phyloP scores from a whole-genome alignment of 2,113 vertebrate genomes.

The Sprattus sprattus region DNA sequence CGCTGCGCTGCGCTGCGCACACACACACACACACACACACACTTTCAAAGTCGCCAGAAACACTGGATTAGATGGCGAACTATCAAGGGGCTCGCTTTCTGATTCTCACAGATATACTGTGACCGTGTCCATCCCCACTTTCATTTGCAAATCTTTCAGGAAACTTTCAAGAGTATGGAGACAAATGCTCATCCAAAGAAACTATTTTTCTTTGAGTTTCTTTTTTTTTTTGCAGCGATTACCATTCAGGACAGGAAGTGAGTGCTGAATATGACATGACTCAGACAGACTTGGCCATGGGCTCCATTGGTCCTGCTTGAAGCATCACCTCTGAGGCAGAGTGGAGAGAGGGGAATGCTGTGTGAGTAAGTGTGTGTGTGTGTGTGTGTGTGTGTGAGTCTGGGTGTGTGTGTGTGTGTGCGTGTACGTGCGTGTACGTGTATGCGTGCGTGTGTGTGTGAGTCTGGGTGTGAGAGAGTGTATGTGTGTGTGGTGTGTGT shows the following conservation, averaged over 20 bases:
- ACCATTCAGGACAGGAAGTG: neutral
- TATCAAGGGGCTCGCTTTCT: neutral
- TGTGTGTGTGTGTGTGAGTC: neutral
- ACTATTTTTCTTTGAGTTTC: neutral
- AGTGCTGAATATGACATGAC: slow-evolving; percentile 5
- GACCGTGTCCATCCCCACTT: neutral
- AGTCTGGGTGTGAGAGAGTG: neutral
- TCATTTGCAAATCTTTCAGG: neutral
- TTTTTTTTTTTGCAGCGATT: neutral
- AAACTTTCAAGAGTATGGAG: neutral
- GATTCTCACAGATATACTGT: slow-evolving; percentile 1
- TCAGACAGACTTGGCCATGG: neutral
- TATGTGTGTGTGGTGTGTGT: neutral
- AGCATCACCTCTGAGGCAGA: slow-evolving; percentile 2
- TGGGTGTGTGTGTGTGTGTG: neutral
- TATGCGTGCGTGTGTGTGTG: neutral
- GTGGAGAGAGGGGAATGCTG: neutral
- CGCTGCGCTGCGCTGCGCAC: neutral
- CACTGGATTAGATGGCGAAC: neutral
- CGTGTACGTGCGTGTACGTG: too few species aligned
- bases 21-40: neutral
- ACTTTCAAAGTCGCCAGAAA: neutral
- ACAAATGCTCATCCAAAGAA: slow-evolving; percentile 5
- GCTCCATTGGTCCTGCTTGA: neutral
- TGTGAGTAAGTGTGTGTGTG: neutral